These are phyloP conservation scores for Nothoprocta perdicaria DNA, from an alignment of 2,113 vertebrate species.

Conservation along the genomic window DNA sequence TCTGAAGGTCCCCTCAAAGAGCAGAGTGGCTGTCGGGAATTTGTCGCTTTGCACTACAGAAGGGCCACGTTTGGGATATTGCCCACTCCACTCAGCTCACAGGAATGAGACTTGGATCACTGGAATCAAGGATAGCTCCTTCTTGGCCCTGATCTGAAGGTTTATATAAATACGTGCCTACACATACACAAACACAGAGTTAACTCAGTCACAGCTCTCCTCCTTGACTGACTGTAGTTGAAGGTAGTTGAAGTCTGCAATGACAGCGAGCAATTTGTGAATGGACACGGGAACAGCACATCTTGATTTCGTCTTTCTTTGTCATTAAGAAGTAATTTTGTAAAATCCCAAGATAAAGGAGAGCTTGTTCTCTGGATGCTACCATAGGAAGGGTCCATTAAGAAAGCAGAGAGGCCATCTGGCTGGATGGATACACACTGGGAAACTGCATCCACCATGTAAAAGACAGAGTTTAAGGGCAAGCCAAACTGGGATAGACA, in stretches of 20 bases:
- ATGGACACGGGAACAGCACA: not conserved
- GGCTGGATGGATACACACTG: no score
- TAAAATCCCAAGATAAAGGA: not conserved
- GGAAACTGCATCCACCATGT: no score
- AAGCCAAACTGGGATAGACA: no score
- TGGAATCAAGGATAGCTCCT: not conserved
- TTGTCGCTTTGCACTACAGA: not conserved
- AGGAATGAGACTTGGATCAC: accelerated
- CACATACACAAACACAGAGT: not conserved
- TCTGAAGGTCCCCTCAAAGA: not conserved
- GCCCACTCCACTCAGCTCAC: accelerated
- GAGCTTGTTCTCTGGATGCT: not conserved
- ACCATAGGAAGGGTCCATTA: no score
- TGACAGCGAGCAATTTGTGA: not conserved
- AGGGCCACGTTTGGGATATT: not conserved
- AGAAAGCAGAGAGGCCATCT: no score
- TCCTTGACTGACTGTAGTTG: not conserved
- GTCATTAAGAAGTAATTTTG: not conserved
- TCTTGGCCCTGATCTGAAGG: not conserved
- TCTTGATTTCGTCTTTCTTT: not conserved
- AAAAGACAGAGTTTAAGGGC: no score
- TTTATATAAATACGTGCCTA: not conserved
- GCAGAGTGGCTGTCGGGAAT: not conserved
- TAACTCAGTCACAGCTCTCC: not conserved
- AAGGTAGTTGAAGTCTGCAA: not conserved